A percentile compares a stretch with the other conserved stretches of the same genome.
phyloP scores from a whole-genome alignment of 1,140 invertebrate species.

The Colletes latitarsis region DNA sequence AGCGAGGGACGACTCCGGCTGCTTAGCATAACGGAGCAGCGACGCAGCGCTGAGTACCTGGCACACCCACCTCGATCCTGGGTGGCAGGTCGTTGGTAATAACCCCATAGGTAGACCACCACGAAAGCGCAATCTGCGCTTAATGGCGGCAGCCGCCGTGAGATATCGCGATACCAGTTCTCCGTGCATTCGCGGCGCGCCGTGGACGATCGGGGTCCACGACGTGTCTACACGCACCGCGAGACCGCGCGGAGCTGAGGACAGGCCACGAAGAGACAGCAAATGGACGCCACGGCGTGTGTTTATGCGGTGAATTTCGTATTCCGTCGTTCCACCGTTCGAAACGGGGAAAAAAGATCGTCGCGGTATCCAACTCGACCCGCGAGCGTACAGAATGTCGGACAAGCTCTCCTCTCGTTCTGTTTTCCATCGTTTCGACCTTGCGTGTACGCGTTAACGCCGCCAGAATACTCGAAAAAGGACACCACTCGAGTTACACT shows the following conservation, averaged over 20 bases:
- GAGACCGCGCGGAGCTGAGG: neutral
- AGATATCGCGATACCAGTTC: constrained; percentile 69
- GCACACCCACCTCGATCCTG: constrained; percentile 70
- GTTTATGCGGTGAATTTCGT: constrained; percentile 29
- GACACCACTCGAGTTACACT: too few species aligned
- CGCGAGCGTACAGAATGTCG: neutral
- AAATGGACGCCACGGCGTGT: neutral
- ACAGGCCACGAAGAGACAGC: neutral
- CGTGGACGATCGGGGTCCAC: constrained; percentile 19
- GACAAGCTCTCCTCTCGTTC: constrained; percentile 6
- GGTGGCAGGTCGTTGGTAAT: constrained; percentile 72
- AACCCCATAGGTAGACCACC: constrained; percentile 71
- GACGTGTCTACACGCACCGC: constrained; percentile 47
- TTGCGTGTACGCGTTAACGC: neutral
- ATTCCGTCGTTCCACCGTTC: neutral
- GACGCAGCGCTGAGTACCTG: constrained; percentile 42
- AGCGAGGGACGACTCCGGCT: constrained; percentile 10
- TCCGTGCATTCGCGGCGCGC: constrained; percentile 32
- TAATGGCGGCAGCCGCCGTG: constrained; percentile 69
- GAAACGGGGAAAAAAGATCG: neutral
- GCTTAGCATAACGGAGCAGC: constrained; percentile 65
- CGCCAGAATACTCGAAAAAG: too few species aligned
- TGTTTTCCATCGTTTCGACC: neutral
- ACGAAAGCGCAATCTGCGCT: constrained; percentile 70
- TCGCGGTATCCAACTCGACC: neutral